Evolutionary conservation across 2,113 vertebrate species (phyloP).

Genomic region (Euleptes europaea): DNA sequence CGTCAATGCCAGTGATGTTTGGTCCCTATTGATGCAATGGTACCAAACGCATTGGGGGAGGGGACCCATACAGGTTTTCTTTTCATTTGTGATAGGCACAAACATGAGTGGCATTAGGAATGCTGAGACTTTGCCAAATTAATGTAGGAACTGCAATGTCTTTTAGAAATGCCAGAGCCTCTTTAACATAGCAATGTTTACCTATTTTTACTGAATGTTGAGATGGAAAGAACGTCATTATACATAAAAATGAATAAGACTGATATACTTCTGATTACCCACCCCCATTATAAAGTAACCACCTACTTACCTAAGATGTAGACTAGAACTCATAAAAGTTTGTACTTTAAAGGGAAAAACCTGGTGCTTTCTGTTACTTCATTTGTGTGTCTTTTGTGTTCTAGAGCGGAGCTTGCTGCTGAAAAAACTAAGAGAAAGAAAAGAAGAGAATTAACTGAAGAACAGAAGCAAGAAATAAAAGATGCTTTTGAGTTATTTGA

Average conservation of each 20-base stretch:
- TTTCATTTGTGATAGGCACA: neutral
- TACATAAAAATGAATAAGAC: neutral
- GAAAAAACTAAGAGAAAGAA: constrained; percentile 91
- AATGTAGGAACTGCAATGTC: neutral
- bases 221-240: neutral
- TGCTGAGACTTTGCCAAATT: neutral
- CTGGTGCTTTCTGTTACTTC: neutral
- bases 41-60: too few relatives aligned
- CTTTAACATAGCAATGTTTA: neutral
- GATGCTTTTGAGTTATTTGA: constrained; percentile 98
- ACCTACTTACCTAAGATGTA: neutral
- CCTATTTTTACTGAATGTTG: neutral
- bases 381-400: constrained; percentile 50
- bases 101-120: neutral
- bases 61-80: neutral
- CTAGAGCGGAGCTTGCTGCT: constrained; percentile 81
- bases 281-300: neutral
- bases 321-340: neutral
- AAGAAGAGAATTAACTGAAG: constrained; percentile 89
- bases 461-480: constrained; percentile 96
- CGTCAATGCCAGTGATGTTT: too few relatives aligned
- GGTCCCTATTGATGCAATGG: too few relatives aligned
- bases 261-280: neutral
- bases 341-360: constrained; percentile 11
- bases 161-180: neutral